A percentile compares a stretch with the other conserved stretches of the same genome.
Conservation (phyloP, 1,140 invertebrate species). For the Drosophila orena region DNA sequence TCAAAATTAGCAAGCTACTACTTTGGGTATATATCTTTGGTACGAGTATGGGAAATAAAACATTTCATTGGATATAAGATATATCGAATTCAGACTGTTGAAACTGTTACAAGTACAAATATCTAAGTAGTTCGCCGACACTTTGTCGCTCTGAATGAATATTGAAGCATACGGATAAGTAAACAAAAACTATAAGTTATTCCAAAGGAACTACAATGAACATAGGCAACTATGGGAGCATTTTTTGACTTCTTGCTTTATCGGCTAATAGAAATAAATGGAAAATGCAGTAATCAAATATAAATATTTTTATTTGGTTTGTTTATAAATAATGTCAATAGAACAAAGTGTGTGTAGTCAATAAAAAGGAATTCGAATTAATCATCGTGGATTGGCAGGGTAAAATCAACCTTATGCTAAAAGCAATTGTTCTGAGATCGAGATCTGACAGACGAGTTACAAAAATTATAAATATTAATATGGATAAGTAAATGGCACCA, state of each 20-base stretch:
- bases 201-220: constrained; percentile 27
- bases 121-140: constrained; percentile 55
- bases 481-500: constrained; percentile 73
- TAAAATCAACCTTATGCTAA: constrained; percentile 45
- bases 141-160: constrained; percentile 56
- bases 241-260: constrained; percentile 73
- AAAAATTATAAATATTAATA: constrained; percentile 44
- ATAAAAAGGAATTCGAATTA: constrained; percentile 20
- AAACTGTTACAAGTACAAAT: constrained; percentile 66
- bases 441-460: constrained; percentile 29
- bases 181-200: constrained; percentile 23
- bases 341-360: constrained; percentile 39
- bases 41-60: constrained; percentile 60
- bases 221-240: constrained; percentile 46
- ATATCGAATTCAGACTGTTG: constrained; percentile 63
- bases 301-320: constrained; percentile 49
- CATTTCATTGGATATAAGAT: constrained; percentile 58
- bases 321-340: constrained; percentile 37
- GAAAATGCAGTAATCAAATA: constrained; percentile 52
- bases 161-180: constrained; percentile 35
- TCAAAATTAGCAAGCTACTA: constrained; percentile 79
- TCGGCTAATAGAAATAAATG: constrained; percentile 32
- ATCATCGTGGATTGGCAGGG: constrained; percentile 27
- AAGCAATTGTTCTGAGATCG: constrained; percentile 52
- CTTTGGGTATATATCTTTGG: constrained; percentile 57